Evolutionary conservation across 2,113 vertebrate genomes (phyloP), one percentile per base, ranked within the genome.

Genomic region (Pardalotus punctatus): DNA sequence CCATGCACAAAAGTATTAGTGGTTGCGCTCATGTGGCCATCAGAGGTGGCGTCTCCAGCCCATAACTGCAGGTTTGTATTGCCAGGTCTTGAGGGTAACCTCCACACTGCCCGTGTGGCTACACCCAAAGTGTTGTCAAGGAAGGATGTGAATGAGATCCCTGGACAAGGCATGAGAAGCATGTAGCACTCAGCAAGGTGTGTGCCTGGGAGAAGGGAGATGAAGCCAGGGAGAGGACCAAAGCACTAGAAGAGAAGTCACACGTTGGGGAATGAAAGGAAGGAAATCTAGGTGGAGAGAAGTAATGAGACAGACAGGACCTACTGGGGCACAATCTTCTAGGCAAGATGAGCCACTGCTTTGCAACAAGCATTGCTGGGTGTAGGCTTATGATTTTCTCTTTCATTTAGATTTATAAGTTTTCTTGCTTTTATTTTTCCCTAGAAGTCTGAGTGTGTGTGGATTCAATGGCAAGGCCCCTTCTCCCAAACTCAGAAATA

Each of bases 1-100:
- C 8, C 6, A 7, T 2, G 4, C 28, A 31, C 0, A 0, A 12
- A 21, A n/a, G 3, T 22, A 5, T 65, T 58, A 14, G 6, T 28
- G 20, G 7, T 71, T 56, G 21, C 29, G 24, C 17, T 61, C 35
- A 4, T 33, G 11, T 48, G 51, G 18, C 21, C 36, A 4, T 1
- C 60, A 54, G 33, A 56, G 16, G 20, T 36, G 50, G 5, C 24
- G 14, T 18, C 35, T 82, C n/a, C n/a, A 31, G 6, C 20, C 24
- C 50, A 43, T 0, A 0, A 13, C 22, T 42, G 5, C 20, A 56
- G 24, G 24, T 71, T 38, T 40, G 19, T 10, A 1, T 33, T 51
- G 14, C 19, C 22, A 2, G 8, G 14, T 86, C 50, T 62, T 7
- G 2, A 45, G 11, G 4, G 2, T 36, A 36, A 71, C 5, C 5